A percentile compares a stretch with the other conserved stretches of the same genome.
Evolutionary conservation across 2,113 vertebrate genomes (phyloP).

Genomic region (Myrmophylax atrothorax): DNA sequence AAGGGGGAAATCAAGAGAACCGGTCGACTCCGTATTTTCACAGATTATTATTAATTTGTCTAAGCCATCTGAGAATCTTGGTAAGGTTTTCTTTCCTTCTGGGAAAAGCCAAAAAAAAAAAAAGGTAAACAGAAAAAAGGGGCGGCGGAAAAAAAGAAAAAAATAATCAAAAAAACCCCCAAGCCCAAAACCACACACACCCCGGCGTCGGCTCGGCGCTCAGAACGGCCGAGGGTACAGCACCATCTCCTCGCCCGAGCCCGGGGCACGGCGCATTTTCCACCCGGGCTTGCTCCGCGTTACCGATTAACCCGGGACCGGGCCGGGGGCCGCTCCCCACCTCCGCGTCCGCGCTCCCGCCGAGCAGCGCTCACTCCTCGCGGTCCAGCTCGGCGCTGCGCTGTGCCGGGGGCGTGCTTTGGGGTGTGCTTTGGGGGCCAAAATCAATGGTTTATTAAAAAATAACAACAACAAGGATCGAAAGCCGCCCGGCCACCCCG

Average conservation of each 20-base stretch:
- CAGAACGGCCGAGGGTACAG: constrained; percentile 2
- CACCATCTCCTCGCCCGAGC: neutral
- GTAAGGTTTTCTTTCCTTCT: neutral
- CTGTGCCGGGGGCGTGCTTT: neutral
- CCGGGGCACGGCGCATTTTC: constrained; percentile 27
- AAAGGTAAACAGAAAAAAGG: no score
- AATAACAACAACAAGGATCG: neutral
- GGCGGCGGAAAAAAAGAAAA: neutral
- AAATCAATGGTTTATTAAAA: neutral
- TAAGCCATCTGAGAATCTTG: constrained; percentile 42
- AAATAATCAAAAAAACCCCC: neutral
- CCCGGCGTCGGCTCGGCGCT: neutral
- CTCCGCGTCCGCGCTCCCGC: constrained; percentile 7
- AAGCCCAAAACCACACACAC: neutral
- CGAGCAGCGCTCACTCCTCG: neutral
- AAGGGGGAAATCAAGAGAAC: constrained; percentile 40
- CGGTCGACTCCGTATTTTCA: constrained; percentile 53
- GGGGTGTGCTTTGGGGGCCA: neutral
- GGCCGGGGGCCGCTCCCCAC: constrained; percentile 19
- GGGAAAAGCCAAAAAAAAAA: neutral
- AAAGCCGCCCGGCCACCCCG: neutral
- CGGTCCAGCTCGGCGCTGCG: neutral
- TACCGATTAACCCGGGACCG: constrained; percentile 23
- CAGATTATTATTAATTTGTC: constrained; percentile 34
- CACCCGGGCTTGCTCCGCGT: neutral